Evolutionary conservation across 2,797 vertebrate genomes (phyloP).

Genomic region (Melopsittacus undulatus): DNA sequence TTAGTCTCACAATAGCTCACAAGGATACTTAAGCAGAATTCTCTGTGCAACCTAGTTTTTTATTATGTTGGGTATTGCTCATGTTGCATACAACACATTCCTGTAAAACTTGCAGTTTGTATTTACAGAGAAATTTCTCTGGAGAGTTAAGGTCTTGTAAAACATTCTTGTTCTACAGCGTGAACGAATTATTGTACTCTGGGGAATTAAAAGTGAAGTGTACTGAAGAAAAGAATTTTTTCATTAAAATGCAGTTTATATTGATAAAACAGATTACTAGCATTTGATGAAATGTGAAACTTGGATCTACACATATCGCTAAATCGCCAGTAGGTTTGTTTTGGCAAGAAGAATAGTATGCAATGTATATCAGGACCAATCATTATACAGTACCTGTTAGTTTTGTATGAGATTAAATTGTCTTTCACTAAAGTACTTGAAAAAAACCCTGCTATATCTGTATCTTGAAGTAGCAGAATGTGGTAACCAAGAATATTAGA

Average conservation of each 20-base stretch:
- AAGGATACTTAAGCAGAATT: conserved; percentile 64
- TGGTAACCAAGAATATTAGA: conserved; percentile 78
- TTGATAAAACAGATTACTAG: conserved; percentile 85
- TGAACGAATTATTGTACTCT: conserved; percentile 82
- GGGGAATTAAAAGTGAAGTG: conserved; percentile 80
- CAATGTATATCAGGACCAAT: conserved; percentile 73
- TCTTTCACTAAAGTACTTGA: conserved; percentile 69
- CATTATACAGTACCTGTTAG: conserved; percentile 74
- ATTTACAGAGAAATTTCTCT: conserved; percentile 83
- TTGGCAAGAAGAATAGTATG: conserved; percentile 74
- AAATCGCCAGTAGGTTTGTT: conserved; percentile 79
- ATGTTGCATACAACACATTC: conserved; percentile 75
- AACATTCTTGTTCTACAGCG: conserved; percentile 83
- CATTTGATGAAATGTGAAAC: conserved; percentile 85
- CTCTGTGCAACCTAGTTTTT: conserved; percentile 63
- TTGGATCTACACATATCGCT: conserved; percentile 79
- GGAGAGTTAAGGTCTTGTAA: conserved; percentile 82
- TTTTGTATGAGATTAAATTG: conserved; percentile 76
- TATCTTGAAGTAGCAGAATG: conserved; percentile 78
- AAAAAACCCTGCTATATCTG: conserved; percentile 59
- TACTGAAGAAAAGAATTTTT: conserved; percentile 83
- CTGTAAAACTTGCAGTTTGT: conserved; percentile 81
- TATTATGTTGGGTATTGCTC: conserved; percentile 73
- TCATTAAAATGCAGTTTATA: conserved; percentile 86
- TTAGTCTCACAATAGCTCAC: conserved; percentile 53